Percentiles rank a stretch among this genome's conserved stretches.
These are phyloP conservation scores for Agapostemon virescens DNA, from an alignment of 2,888 invertebrate species.

Conservation along the genomic window DNA sequence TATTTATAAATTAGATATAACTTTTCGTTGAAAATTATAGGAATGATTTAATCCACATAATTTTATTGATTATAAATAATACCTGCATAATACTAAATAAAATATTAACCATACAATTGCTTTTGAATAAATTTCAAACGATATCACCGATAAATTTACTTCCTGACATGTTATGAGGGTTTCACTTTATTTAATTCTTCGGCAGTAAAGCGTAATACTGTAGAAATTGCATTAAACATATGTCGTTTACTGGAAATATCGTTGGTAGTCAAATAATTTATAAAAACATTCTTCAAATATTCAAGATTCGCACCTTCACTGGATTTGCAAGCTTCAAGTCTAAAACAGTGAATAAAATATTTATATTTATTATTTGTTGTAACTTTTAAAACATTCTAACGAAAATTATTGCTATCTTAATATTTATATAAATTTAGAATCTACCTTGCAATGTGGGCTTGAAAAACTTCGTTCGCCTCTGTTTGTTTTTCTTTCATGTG, in stretches of 20 bases:
- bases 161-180: constrained; percentile 36
- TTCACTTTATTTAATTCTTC: constrained; percentile 84
- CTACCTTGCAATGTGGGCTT: constrained; percentile 78
- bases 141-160: constrained; percentile 3
- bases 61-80: not conserved
- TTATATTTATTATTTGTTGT: constrained; percentile 1
- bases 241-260: constrained; percentile 87
- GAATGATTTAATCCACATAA: not conserved
- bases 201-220: constrained; percentile 90
- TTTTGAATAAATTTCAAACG: not conserved
- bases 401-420: not conserved
- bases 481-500: constrained; percentile 74
- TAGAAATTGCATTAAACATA: constrained; percentile 94
- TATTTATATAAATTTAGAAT: not conserved
- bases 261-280: constrained; percentile 88
- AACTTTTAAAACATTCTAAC: not conserved
- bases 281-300: constrained; percentile 94
- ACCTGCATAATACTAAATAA: not conserved
- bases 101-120: not conserved
- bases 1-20: not conserved
- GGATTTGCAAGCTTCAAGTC: constrained; percentile 87
- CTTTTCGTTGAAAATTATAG: not conserved
- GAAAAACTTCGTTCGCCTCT: constrained; percentile 73
- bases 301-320: constrained; percentile 93
- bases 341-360: constrained; percentile 71